phyloP scores from a whole-genome alignment of 2,113 vertebrate species.

The Pardalotus punctatus region DNA sequence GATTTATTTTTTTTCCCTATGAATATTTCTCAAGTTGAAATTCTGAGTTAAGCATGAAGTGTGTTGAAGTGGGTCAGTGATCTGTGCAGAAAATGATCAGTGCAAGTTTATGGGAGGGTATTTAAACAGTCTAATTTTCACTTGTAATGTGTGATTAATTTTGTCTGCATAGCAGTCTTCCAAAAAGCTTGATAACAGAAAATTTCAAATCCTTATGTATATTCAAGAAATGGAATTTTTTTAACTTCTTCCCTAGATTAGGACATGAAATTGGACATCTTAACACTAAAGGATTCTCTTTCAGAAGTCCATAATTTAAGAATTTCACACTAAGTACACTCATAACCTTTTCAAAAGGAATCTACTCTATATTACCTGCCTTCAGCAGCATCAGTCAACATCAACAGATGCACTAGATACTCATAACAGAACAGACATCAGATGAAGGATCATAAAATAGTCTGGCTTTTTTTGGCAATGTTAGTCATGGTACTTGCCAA shows the following conservation, averaged over 20 bases:
- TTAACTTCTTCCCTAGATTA: not conserved
- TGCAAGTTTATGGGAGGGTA: not conserved
- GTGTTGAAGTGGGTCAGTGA: not conserved
- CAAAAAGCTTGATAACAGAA: not conserved
- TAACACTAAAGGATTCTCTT: not conserved
- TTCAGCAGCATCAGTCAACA: not conserved
- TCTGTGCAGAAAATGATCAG: not conserved
- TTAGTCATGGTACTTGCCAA: not conserved
- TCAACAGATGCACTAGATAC: not conserved
- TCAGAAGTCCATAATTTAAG: not conserved
- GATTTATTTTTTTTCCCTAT: not conserved
- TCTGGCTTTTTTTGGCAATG: not conserved
- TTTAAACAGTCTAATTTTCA: not conserved
- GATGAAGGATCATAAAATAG: not conserved
- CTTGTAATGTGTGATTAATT: not conserved
- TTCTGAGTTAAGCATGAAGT: not conserved
- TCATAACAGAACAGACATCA: not conserved
- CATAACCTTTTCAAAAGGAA: not conserved
- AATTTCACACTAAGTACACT: not conserved
- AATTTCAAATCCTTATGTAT: not conserved
- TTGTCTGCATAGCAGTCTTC: not conserved
- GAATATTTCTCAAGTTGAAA: not conserved
- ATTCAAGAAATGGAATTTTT: not conserved
- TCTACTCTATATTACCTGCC: not conserved
- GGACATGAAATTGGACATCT: accelerated